Base-by-base conservation (phyloP, 2,888 invertebrate genomes). In the Drosophila buzzatii region DNA sequence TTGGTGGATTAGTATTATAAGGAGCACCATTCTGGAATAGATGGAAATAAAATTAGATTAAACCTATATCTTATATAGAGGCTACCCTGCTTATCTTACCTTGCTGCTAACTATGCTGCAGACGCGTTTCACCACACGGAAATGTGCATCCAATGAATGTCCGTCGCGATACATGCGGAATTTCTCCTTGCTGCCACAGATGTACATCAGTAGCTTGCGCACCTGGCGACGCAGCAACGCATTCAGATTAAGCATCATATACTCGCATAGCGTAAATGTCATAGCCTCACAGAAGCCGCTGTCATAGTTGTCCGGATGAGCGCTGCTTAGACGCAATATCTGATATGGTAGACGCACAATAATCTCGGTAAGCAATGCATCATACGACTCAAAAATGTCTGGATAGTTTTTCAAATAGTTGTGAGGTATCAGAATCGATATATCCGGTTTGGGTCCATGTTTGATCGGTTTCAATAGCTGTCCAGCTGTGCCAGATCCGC, bases 181-280 rank as follows among this genome's bases (percentile, higher is more conserved):
- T 62, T 98, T 97, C 85, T 99, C 99, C 91, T 99, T 98, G 63
- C 97, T 98, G 27, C 98, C 99, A 92, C 99, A 98, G 79, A 99
- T 96, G 85, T 98, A 96, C 79, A 99, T 94, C 20, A 99, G 93
- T 20, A 99, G 94, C 93, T 99, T 99, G 61, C 99, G 95, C 0
- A 97, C 97, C 95, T 99, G 98, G 74, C 98, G 95, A 81, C 98
- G 95, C 70, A 95, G 78, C 44, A 91, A 68, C 10, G 98, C 97
- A n/a, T 98, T 97, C 37, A 93, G 79, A 70, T 92, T 92, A 1
- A 97, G 96, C 97, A 99, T 98, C 97, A 98, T 97, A 91, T 98
- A 98, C 91, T 98, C 98, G 93, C 98, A 98, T 5, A 98, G 94
- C 62, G 96, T 95, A 45, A 96, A 96, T 2, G 93, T 93, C 92